Conservation (phyloP, 2,113 vertebrate genomes). For the Regulus satrapa region DNA sequence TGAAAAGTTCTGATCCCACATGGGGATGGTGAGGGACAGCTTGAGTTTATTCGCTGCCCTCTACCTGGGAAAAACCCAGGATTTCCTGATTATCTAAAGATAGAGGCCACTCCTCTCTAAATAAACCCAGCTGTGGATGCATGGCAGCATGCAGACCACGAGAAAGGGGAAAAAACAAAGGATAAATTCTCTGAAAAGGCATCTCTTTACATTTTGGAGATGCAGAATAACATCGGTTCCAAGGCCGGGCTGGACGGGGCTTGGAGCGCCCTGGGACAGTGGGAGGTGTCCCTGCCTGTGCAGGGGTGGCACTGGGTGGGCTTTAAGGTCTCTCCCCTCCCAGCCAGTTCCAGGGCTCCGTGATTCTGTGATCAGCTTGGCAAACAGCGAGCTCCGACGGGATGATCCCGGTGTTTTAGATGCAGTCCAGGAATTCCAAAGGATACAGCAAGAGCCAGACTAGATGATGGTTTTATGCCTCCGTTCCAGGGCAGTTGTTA, state of each 20-base stretch:
- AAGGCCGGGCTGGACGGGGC: rapidly evolving
- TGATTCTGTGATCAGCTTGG: background rate
- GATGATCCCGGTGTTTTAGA: rapidly evolving
- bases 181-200: background rate
- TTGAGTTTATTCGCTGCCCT: background rate
- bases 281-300: background rate
- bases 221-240: background rate
- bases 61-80: background rate
- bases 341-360: background rate
- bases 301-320: background rate
- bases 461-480: rapidly evolving
- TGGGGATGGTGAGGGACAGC: background rate
- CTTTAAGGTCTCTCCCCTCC: background rate
- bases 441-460: background rate
- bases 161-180: background rate
- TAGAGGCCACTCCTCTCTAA: background rate
- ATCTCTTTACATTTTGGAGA: rapidly evolving
- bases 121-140: background rate
- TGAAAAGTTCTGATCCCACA: background rate
- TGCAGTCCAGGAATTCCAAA: background rate
- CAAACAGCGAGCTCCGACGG: background rate
- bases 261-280: background rate
- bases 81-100: background rate
- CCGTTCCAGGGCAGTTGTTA: background rate
- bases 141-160: no score